Percentiles rank a stretch among this genome's conserved stretches.
Conservation (phyloP, 2,113 vertebrate species). For the Hylia prasina region DNA sequence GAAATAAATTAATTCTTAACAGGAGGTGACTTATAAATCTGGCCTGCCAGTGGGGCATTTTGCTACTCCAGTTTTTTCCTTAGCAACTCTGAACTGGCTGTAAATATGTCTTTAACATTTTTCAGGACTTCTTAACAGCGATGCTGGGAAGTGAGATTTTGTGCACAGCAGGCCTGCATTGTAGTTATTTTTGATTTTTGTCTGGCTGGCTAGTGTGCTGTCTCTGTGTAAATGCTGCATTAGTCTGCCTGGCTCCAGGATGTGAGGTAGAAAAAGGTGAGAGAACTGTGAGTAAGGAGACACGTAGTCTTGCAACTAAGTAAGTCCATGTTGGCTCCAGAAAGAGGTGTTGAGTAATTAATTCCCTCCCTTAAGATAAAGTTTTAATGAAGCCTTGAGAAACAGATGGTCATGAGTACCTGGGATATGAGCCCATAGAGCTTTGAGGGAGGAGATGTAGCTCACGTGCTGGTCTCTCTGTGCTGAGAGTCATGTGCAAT, state of each 20-base stretch:
- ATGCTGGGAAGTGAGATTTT: background rate
- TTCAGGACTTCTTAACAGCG: background rate
- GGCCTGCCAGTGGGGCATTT: background rate
- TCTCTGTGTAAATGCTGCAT: background rate
- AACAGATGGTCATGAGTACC: background rate
- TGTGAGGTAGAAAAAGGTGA: background rate
- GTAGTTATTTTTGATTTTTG: background rate
- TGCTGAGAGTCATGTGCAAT: background rate
- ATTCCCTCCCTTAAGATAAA: background rate
- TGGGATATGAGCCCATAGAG: background rate
- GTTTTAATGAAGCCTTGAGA: background rate
- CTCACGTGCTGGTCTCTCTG: background rate
- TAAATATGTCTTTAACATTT: background rate
- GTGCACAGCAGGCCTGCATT: rapidly evolving
- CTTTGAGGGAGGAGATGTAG: background rate
- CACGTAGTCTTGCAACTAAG: background rate
- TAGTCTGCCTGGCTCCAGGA: background rate
- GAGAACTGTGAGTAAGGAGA: background rate
- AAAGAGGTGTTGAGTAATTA: background rate
- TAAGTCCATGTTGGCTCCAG: background rate
- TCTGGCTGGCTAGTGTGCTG: background rate
- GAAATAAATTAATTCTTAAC: background rate
- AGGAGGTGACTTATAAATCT: background rate
- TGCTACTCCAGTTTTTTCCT: background rate
- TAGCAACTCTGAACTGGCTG: background rate